These are phyloP conservation scores for Microtus montanus DNA, from an alignment of 2,113 vertebrate genomes.

Conservation along the genomic window DNA sequence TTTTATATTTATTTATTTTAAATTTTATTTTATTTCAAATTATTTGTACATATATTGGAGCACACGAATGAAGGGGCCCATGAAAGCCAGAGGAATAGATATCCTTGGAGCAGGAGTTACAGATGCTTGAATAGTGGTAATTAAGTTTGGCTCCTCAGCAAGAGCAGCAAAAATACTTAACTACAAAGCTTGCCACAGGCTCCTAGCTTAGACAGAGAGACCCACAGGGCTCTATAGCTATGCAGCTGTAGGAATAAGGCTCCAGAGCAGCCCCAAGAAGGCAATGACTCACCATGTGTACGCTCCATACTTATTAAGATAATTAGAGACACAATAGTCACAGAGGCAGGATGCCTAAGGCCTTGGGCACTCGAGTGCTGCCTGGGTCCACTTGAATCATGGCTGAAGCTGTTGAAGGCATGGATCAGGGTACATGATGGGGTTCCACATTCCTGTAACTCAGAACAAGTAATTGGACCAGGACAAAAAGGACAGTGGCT, in stretches of 20 bases:
- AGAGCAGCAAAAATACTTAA: not conserved
- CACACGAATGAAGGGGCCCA: not conserved
- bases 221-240: rapidly evolving
- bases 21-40: not conserved
- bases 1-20: not conserved
- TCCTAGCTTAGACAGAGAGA: no score
- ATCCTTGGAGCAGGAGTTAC: not conserved
- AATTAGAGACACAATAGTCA: not conserved
- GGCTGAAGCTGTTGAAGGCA: not conserved
- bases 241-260: not conserved
- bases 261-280: not conserved
- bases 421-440: not conserved
- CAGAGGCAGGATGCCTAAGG: not conserved
- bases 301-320: no score
- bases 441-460: not conserved
- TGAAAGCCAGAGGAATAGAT: not conserved
- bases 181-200: not conserved
- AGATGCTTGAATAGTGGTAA: not conserved
- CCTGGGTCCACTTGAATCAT: not conserved
- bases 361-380: not conserved
- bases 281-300: no score
- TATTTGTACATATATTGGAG: not conserved
- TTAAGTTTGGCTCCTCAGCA: not conserved
- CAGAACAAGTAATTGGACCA: not conserved
- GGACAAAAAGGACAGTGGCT: not conserved